Evolutionary conservation across 53 echinoderm and acorn worm species (phyloP), one percentile per base, ranked within the genome.

Genomic region (Mesocentrotus franciscanus): DNA sequence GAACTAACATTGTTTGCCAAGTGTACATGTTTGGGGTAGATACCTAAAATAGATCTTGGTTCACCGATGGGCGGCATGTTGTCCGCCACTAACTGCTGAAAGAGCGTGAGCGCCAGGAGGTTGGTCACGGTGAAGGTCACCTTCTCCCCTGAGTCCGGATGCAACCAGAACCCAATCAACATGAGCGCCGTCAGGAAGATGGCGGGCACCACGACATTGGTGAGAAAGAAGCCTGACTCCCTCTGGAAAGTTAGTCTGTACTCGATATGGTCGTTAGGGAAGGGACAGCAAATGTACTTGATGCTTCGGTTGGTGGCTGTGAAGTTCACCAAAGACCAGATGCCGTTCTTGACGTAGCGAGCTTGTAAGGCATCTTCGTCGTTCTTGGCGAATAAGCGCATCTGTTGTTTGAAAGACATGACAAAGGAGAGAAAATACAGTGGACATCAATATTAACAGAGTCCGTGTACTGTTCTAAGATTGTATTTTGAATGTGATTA

Each of bases 251-350:
- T 93, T 32, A 97, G 91, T n/a, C 22, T 56, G 78, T 92, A 97
- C 30, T 68, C 60, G 61, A 97, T 61, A 61, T 96, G 91, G 22
- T 95, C 56, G 22, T 64, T 93, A 74, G 97, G 96, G 32, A 71
- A 70, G 10, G 68, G 85, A 89, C 97, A 97, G 68, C 97, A 97
- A 10, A 71, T 81, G 91, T 95, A 96, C 32, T 96, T 79, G 60
- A 33, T 17, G 83, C 84, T 93, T 0, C n/a, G 10, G 83, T 93
- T 93, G 1, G 20, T 35, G 29, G 83, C 18, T 18, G 34, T 57
- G 34, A 60, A 60, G 33, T 18, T 76, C 8, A 20, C 55, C 10
- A 97, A 90, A 60, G 92, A 66, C 97, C 97, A 97, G n/a, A 97
- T 91, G 22, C 96, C 97, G 34, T 96, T 96, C 56, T 66, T 78